A percentile compares a stretch with the other conserved stretches of the same genome.
Conservation (phyloP, 2,888 invertebrate species). For the Tromatobia lineatoria region DNA sequence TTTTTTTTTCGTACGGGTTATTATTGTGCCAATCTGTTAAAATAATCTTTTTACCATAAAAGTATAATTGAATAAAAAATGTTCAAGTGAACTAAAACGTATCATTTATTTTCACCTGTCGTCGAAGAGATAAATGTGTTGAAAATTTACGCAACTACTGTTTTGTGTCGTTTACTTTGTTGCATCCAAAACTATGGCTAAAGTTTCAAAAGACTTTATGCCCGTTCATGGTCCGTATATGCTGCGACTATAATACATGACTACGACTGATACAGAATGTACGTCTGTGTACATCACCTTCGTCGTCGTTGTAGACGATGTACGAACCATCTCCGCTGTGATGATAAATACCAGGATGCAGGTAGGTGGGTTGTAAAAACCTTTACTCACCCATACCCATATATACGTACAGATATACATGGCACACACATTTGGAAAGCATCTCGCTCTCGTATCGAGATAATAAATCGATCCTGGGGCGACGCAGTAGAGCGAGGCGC, state of each 20-base stretch:
- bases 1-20: no score
- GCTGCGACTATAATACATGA: neutral
- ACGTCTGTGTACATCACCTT: conserved; percentile 49
- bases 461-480: conserved; percentile 75
- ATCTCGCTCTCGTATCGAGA: conserved; percentile 71
- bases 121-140: neutral
- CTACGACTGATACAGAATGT: neutral
- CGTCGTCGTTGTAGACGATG: conserved; percentile 51
- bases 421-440: conserved; percentile 25
- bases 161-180: conserved; percentile 1
- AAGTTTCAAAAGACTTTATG: conserved; percentile 11
- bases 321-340: conserved; percentile 66
- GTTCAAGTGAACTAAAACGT: neutral
- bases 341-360: conserved; percentile 79
- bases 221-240: conserved; percentile 24
- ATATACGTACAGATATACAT: conserved; percentile 31
- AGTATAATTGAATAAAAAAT: neutral
- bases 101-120: conserved; percentile 4
- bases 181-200: neutral
- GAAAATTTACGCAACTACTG: neutral
- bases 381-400: conserved; percentile 69
- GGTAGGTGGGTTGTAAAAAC: conserved; percentile 72
- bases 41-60: neutral
- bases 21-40: neutral
- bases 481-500: conserved; percentile 58